Percentiles rank a stretch among this genome's conserved stretches.
Evolutionary conservation across 1,140 invertebrate genomes (phyloP).

Genomic region (Meloidogyne hapla): DNA sequence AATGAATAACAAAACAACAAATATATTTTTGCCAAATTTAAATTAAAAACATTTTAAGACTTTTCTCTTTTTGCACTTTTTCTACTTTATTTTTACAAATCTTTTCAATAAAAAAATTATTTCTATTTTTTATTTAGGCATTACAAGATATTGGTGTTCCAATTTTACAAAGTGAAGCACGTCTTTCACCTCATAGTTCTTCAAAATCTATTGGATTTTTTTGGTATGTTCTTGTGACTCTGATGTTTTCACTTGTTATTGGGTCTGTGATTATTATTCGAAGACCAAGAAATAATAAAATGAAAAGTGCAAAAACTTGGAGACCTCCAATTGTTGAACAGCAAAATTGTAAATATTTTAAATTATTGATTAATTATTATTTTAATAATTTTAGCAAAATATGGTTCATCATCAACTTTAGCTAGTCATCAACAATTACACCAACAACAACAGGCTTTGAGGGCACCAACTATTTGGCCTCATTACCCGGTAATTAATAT

Average conservation of each 20-base stretch:
- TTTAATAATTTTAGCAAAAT: conserved; percentile 7
- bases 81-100: neutral
- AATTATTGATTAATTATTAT: neutral
- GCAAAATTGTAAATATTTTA: neutral
- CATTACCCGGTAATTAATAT: neutral
- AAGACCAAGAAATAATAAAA: conserved; percentile 5
- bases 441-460: neutral
- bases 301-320: conserved; percentile 18
- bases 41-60: no score
- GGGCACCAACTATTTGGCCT: neutral
- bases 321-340: conserved; percentile 11
- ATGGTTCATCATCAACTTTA: conserved; percentile 4
- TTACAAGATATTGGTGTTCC: conserved; percentile 11
- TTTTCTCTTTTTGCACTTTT: no score
- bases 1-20: no score
- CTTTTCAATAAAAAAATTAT: neutral
- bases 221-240: neutral
- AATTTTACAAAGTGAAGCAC: conserved; percentile 19
- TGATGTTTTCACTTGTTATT: conserved; percentile 13
- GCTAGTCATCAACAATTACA: neutral
- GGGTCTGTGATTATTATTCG: conserved; percentile 10
- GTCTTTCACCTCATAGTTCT: neutral
- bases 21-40: no score
- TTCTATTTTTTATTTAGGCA: neutral
- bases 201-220: neutral